These are phyloP conservation scores for Leuciscus waleckii DNA, from an alignment of 2,797 vertebrate genomes.

Conservation along the genomic window DNA sequence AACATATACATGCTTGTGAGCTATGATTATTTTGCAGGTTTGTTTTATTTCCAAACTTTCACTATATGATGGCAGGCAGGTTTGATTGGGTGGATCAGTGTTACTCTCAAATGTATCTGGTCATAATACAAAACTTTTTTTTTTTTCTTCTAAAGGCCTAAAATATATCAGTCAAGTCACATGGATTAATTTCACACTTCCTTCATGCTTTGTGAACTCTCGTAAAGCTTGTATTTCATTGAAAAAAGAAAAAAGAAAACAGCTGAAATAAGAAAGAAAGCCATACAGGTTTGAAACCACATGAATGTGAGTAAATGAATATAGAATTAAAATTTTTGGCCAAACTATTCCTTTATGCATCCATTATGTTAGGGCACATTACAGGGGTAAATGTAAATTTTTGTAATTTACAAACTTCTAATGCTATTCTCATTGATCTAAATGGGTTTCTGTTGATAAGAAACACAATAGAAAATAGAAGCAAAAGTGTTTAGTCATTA, in stretches of 20 bases:
- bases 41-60: not conserved
- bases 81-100: not conserved
- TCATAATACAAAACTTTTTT: not conserved
- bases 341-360: not conserved
- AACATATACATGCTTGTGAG: not conserved
- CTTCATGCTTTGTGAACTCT: too few relatives aligned
- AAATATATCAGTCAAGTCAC: not conserved
- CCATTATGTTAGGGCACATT: not conserved
- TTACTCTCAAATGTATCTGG: not conserved
- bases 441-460: conserved; percentile 58
- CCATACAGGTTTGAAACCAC: not conserved
- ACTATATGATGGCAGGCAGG: not conserved
- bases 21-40: not conserved
- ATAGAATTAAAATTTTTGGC: not conserved
- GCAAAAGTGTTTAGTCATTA: conserved; percentile 15
- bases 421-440: conserved; percentile 48
- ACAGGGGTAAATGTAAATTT: not conserved
- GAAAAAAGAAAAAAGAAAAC: too few relatives aligned
- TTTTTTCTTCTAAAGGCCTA: not conserved
- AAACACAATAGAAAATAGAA: conserved; percentile 49
- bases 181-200: not conserved
- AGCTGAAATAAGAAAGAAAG: not conserved
- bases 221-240: too few relatives aligned
- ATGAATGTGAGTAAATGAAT: not conserved
- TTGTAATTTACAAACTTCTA: not conserved